Percentiles rank a stretch among this genome's conserved stretches.
phyloP scores from a whole-genome alignment of 37 sponge, comb jelly and placozoan genomes.

The Crambe crambe region DNA sequence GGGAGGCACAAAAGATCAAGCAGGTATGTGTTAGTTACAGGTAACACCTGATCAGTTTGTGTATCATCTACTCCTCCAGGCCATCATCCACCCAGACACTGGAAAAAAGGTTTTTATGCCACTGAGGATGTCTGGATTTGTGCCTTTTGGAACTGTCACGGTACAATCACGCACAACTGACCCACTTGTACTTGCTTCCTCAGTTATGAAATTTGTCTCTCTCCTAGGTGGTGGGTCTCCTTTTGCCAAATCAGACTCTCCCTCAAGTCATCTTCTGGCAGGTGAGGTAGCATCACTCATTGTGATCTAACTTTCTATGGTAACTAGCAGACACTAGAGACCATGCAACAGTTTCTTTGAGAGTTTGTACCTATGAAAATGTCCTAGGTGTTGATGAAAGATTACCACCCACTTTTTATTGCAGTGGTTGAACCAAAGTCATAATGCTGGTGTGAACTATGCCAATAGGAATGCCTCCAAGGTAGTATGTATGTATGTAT shows the following conservation, averaged over 20 bases:
- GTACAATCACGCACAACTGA: conserved; percentile 37
- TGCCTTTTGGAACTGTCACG: conserved; percentile 83
- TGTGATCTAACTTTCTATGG: too few relatives aligned
- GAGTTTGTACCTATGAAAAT: too few relatives aligned
- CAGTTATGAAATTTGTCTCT: not conserved
- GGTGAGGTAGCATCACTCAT: conserved; percentile 17
- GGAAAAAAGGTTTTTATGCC: conserved; percentile 80
- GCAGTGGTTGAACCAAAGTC: conserved; percentile 91
- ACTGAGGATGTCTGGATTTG: conserved; percentile 90
- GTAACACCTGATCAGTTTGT: not conserved
- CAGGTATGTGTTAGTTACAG: conserved; percentile 48
- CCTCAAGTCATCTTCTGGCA: conserved; percentile 86
- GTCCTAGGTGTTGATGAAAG: too few relatives aligned
- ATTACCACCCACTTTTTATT: too few relatives aligned
- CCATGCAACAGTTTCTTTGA: too few relatives aligned
- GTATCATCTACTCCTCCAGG: conserved; percentile 52
- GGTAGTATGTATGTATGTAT: conserved; percentile 53
- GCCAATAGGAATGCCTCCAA: conserved; percentile 87
- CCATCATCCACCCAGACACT: conserved; percentile 92
- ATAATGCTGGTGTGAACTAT: conserved; percentile 91
- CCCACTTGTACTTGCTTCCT: not conserved
- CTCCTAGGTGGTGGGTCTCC: conserved; percentile 76
- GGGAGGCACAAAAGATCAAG: conserved; percentile 92
- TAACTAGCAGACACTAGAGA: too few relatives aligned
- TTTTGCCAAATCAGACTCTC: conserved; percentile 76